These are phyloP conservation scores for Aldabrachelys gigantea DNA, from an alignment of 2,113 vertebrate genomes.

Conservation along the genomic window DNA sequence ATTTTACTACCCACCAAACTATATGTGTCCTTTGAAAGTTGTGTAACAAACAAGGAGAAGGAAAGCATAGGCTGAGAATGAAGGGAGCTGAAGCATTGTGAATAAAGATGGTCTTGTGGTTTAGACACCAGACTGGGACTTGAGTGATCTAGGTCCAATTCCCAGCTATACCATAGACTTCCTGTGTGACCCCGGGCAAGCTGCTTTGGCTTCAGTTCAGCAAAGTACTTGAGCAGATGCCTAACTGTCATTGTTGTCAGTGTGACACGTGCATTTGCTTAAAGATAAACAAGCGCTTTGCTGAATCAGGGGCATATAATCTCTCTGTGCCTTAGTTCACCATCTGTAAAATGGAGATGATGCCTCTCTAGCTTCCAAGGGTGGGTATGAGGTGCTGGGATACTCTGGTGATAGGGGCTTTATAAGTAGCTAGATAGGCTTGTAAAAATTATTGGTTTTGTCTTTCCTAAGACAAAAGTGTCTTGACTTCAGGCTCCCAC, in stretches of 20 bases:
- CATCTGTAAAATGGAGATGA: not conserved
- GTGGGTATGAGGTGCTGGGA: not conserved
- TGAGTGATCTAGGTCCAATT: not conserved
- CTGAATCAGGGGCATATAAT: conserved; percentile 12
- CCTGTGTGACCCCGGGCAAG: not conserved
- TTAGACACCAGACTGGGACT: not conserved
- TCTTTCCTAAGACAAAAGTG: not conserved
- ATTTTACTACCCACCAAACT: rapidly evolving
- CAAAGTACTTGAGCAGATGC: not conserved
- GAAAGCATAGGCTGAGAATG: not conserved
- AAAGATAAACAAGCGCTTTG: not conserved
- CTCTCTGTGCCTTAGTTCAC: not conserved
- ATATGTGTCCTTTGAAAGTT: not conserved
- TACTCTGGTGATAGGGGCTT: not conserved
- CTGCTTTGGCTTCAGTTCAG: not conserved
- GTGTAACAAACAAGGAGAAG: not conserved
- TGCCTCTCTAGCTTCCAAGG: not conserved
- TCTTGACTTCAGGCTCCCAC: not conserved
- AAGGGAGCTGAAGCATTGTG: not conserved
- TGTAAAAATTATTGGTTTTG: not conserved
- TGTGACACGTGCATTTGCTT: not conserved
- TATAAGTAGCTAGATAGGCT: rapidly evolving
- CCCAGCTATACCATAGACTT: not conserved
- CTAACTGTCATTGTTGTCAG: not conserved
- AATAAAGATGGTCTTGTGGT: not conserved